Base-by-base conservation (phyloP, 2,797 vertebrate genomes). In the Sebastolobus alascanus region DNA sequence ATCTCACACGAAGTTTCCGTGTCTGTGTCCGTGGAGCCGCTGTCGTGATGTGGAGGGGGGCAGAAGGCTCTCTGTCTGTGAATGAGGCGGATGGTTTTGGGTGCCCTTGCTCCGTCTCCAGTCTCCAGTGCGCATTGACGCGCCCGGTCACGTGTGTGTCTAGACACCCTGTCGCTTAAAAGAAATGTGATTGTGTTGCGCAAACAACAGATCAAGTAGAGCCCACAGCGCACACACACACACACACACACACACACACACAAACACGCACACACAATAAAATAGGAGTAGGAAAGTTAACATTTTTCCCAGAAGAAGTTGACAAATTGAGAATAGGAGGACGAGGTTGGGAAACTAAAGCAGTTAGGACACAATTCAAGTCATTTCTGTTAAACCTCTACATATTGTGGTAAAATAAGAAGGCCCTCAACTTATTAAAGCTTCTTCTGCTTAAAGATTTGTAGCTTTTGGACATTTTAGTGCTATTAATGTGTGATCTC, bases 111-210 rank as follows among this genome's bases (percentile, higher is more conserved):
- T 93, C 94, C 87, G 91, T 93, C 93, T 82, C 94, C 90, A 91
- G 90, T 93, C 94, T 95, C 93, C 95, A 96, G 95, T 96, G 96
- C 96, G 96, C 97, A 97, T 96, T 95, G 96, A 96, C 97, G 95
- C 96, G 95, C 95, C 96, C 93, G 92, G 93, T 97, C 98, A 98
- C 96, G 97, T 99, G 98, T 94, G 94, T 94, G 97, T 98, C 97
- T 99, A 98, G 97, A 98, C 98, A 98, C 96, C 96, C 96, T 97
- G 97, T 98, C 97, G 97, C 97, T 98, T 97, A 93, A 95, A 94
- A 95, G 96, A 97, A 97, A 96, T 96, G 96, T 90, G 96, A 97
- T 96, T 97, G 97, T 97, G 96, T 97, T 97, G 97, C 96, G 97
- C 97, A 97, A 98, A 97, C 95, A 96, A 96, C 95, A 96, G 95